Base-by-base conservation (phyloP, 2,888 invertebrate genomes). In the Perizoma affinitatum region DNA sequence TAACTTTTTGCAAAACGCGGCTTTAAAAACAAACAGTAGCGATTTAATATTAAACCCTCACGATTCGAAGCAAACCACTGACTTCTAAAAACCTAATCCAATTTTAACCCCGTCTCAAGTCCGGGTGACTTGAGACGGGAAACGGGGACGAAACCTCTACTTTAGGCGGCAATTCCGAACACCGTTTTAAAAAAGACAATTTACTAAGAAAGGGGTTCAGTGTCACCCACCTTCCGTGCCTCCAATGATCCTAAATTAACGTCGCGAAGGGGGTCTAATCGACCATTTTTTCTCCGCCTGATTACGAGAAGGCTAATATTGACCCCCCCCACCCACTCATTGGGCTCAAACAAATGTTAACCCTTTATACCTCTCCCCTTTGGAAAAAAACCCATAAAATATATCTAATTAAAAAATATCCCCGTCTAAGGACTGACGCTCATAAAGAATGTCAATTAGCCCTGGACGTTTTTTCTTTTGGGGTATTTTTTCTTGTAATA, bases 361-460 rank as follows among this genome's bases (percentile, higher is more conserved):
- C 91, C 92, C 90, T 90, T 90, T 88, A 87, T 86, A 86, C 85
- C 82, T 80, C 79, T 79, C 87, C 89, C 89, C 90, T 85, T 91
- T 88, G 82, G 86, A 90, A 92, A 91, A 91, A 92, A 88, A 78
- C 85, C 85, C 92, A 92, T 93, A 93, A 93, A 93, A 93, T 93
- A 93, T 93, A 93, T 92, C 92, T 93, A 93, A 93, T 93, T 93
- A 93, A 92, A 93, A 93, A 93, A 93, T 92, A 92, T 92, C 89
- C 92, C 84, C 86, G 85, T 87, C 85, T 88, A 86, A 88, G 90
- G 90, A 85, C 91, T 90, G 91, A 90, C 92, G 90, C 83, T 87
- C 91, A 91, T 93, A 93, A 93, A 93, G 93, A 93, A 93, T 92
- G 93, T 91, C 93, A 93, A 93, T 93, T 93, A 93, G 85, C 86